Evolutionary conservation across 2,797 vertebrate genomes (phyloP).

Genomic region (Megaceryle alcyon): DNA sequence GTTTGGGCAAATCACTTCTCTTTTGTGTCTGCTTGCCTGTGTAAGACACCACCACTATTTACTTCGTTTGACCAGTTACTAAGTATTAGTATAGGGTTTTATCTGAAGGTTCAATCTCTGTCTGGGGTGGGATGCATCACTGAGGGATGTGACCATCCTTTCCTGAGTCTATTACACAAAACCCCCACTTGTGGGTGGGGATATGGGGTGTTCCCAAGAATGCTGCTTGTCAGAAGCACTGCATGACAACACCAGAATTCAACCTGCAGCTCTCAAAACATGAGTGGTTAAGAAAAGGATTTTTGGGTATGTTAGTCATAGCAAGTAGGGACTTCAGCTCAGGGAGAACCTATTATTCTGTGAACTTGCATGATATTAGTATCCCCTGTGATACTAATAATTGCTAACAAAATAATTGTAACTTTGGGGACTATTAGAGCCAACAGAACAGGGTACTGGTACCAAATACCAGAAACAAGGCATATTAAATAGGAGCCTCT

Average conservation of each 20-base stretch:
- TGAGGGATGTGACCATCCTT: background rate
- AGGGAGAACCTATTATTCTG: background rate
- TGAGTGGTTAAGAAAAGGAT: background rate
- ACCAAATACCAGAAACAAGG: background rate
- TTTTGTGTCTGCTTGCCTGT: background rate
- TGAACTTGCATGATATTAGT: background rate
- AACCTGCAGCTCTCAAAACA: background rate
- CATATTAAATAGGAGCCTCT: background rate
- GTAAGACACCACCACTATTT: background rate
- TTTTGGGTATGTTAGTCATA: background rate
- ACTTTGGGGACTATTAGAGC: background rate
- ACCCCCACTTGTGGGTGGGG: background rate
- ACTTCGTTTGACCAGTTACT: background rate
- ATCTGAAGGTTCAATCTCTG: background rate
- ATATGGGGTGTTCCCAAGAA: background rate
- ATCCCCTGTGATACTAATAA: background rate
- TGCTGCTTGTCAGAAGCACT: background rate
- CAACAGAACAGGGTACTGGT: background rate
- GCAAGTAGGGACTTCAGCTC: background rate
- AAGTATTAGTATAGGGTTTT: background rate
- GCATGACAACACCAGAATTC: background rate
- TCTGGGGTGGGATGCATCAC: background rate
- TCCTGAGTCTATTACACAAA: background rate
- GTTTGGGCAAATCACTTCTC: background rate
- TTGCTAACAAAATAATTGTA: background rate